phyloP scores from a whole-genome alignment of 2,113 vertebrate species.

The Amblyopsis rosae region DNA sequence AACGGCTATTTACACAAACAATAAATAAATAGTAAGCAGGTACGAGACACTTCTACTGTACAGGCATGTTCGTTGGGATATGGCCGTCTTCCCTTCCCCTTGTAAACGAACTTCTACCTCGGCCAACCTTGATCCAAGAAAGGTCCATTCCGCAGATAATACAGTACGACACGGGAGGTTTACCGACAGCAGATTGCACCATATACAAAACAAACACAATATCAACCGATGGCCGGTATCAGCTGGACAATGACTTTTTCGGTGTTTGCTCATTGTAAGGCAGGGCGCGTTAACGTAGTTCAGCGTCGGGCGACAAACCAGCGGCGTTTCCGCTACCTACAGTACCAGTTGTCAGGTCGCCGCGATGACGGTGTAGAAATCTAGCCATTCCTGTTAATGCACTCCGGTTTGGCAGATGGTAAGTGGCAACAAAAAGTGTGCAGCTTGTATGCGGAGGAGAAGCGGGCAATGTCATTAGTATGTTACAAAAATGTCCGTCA shows the following conservation, averaged over 20 bases:
- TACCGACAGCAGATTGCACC: constrained; percentile 69
- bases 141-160: constrained; percentile 55
- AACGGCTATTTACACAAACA: constrained; percentile 23
- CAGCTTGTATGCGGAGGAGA: constrained; percentile 30
- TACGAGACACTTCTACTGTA: constrained; percentile 1
- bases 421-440: constrained; percentile 41
- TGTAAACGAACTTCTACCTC: background rate
- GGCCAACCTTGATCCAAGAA: constrained; percentile 6
- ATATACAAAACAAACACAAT: constrained; percentile 72
- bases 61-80: constrained; percentile 37
- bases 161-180: constrained; percentile 61
- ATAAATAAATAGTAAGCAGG: constrained; percentile 4
- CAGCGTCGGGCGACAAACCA: constrained; percentile 44
- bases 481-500: constrained; percentile 47
- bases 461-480: constrained; percentile 40
- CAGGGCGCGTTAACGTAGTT: constrained; percentile 52
- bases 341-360: constrained; percentile 31
- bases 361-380: constrained; percentile 39
- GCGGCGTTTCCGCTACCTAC: constrained; percentile 7
- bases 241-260: constrained; percentile 39
- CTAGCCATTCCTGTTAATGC: constrained; percentile 38
- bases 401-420: constrained; percentile 53
- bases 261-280: constrained; percentile 63
- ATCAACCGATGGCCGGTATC: constrained; percentile 46
- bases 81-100: constrained; percentile 18